Evolutionary conservation across 2,888 invertebrate species (phyloP), one percentile per base, ranked within the genome.

Genomic region (Lymantria monacha): DNA sequence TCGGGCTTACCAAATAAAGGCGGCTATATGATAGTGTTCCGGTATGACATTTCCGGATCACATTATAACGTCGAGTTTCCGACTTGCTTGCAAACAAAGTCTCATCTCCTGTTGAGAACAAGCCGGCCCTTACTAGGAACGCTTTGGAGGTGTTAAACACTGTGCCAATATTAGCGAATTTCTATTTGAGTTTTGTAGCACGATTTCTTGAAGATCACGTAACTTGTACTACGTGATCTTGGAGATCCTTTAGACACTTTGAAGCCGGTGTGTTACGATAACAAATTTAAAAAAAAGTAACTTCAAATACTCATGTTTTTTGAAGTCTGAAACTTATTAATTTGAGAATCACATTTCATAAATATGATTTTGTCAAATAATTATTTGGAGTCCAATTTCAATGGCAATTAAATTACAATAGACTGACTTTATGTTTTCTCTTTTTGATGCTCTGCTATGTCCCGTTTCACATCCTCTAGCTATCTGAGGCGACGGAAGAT

Each of bases 61-160:
- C 63, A 69, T 72, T 72, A 72, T 63, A 66, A 60, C 53, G 66
- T 59, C 42, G 67, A 59, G 66, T 70, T 62, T 69, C 71, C 68
- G 68, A 59, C 53, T 64, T 57, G 57, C 66, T 63, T 55, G 64
- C 66, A 66, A 72, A 72, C 72, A 68, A 70, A 71, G 64, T 68
- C 69, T 68, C 72, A 72, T 72, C 72, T 72, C 72, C 70, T 72
- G 72, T 10, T 64, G 63, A 55, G 55, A 71, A 69, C 68, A 57
- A 60, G 45, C 43, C n/a, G 41, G 8, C 46, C 56, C 61, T 48
- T 63, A 68, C 68, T 62, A 59, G 13, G 31, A 10, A 8, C 10
- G 33, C n/a, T 47, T 30, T 47, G 40, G 9, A 7, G 1, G n/a
- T 40, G 37, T 12, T 38, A 22, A 30, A 45, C 38, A 30, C 12